Evolutionary conservation across 2,797 vertebrate genomes (phyloP).

Genomic region (Rhadinocentrus ornatus): DNA sequence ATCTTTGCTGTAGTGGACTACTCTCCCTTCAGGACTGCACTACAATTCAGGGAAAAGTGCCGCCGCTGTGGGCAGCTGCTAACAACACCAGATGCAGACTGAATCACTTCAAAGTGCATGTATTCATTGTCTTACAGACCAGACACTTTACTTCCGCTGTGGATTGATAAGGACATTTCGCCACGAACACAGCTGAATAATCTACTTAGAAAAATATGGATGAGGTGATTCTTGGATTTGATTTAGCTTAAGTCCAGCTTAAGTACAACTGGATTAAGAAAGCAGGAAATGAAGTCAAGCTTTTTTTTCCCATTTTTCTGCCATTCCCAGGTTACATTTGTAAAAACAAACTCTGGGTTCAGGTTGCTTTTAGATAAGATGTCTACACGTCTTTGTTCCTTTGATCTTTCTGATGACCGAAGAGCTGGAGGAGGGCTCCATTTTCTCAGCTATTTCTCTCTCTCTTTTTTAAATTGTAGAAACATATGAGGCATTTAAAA

Average conservation of each 20-base stretch:
- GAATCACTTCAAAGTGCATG: slow-evolving; percentile 23
- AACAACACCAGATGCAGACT: slow-evolving; percentile 50
- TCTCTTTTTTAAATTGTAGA: slow-evolving; percentile 8
- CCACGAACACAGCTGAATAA: slow-evolving; percentile 35
- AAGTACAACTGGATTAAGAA: slow-evolving; percentile 10
- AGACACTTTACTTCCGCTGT: slow-evolving; percentile 38
- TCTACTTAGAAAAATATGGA: not conserved
- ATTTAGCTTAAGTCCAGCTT: slow-evolving; percentile 17
- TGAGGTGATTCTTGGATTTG: not conserved
- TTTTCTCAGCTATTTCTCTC: slow-evolving; percentile 21
- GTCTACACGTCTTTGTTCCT: slow-evolving; percentile 18
- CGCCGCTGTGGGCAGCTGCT: slow-evolving; percentile 45
- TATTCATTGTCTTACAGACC: slow-evolving; percentile 13
- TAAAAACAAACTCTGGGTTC: slow-evolving; percentile 35
- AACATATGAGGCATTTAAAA: not conserved
- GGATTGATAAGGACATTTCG: slow-evolving; percentile 11
- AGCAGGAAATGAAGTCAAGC: slow-evolving; percentile 23
- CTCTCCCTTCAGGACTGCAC: slow-evolving; percentile 50
- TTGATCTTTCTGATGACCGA: slow-evolving; percentile 33
- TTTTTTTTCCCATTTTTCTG: slow-evolving; percentile 18
- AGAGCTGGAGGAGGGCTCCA: slow-evolving; percentile 34
- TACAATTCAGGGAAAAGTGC: slow-evolving; percentile 73
- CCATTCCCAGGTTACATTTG: slow-evolving; percentile 28
- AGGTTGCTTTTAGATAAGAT: slow-evolving; percentile 26
- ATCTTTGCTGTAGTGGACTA: slow-evolving; percentile 37